phyloP scores from a whole-genome alignment of 1,140 invertebrate genomes.

The Cheumatopsyche charites region DNA sequence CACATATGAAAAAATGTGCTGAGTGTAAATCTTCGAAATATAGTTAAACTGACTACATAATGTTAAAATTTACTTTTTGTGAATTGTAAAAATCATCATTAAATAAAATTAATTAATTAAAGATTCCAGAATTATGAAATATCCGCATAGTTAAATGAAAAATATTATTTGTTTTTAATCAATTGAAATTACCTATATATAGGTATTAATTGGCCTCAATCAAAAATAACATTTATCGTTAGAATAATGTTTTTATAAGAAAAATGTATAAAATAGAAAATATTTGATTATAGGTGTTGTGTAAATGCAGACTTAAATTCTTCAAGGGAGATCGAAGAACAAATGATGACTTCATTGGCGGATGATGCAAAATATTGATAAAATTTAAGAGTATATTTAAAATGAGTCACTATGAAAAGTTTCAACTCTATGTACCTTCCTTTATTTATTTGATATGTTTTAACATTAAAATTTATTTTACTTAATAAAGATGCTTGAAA shows the following conservation, averaged over 20 bases:
- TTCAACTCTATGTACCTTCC: slow-evolving; percentile 45
- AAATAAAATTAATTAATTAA: no score
- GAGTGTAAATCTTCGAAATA: no score
- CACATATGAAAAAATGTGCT: no score
- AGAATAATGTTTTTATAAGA: neutral
- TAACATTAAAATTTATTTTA: slow-evolving; percentile 48
- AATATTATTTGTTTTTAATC: no score
- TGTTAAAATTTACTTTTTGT: no score
- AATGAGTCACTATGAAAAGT: slow-evolving; percentile 35
- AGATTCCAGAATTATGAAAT: no score
- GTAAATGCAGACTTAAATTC: slow-evolving; percentile 49
- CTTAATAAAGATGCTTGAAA: slow-evolving; percentile 49
- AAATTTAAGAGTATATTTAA: slow-evolving; percentile 33
- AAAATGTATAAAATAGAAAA: slow-evolving; percentile 7
- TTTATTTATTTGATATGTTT: slow-evolving; percentile 47
- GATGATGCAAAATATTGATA: slow-evolving; percentile 45
- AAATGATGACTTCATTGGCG: slow-evolving; percentile 37
- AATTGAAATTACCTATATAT: no score
- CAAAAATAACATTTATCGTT: neutral
- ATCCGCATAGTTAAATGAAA: no score
- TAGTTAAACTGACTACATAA: no score
- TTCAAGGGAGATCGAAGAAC: slow-evolving; percentile 33
- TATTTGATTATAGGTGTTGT: slow-evolving; percentile 52
- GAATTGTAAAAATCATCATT: no score
- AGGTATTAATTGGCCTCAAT: neutral